A percentile compares a stretch with the other conserved stretches of the same genome.
Conservation (phyloP, 1,140 invertebrate genomes). For the Hycleus phaleratus region DNA sequence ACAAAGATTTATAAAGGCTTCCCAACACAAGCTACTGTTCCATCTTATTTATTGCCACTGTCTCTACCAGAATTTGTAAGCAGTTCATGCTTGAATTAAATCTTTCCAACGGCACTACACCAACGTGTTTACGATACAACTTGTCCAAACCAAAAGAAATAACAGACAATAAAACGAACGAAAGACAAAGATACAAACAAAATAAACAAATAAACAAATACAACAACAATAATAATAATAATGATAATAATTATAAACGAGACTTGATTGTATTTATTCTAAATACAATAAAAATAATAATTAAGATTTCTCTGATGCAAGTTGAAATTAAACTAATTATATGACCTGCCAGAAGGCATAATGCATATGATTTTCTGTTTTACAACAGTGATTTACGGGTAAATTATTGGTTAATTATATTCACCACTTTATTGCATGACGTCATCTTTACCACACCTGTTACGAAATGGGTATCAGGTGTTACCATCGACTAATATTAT, state of each 20-base stretch:
- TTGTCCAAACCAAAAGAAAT: too few species aligned
- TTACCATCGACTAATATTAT: constrained; percentile 6
- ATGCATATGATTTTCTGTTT: constrained; percentile 9
- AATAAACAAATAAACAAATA: too few species aligned
- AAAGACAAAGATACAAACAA: too few species aligned
- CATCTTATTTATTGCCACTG: constrained; percentile 8
- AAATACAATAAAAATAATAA: too few species aligned
- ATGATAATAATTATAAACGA: too few species aligned
- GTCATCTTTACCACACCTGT: constrained; percentile 12
- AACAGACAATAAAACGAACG: too few species aligned
- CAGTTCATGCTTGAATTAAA: neutral
- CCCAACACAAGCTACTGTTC: constrained; percentile 2
- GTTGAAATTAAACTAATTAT: too few species aligned
- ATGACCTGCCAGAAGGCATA: neutral
- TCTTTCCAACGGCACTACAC: too few species aligned
- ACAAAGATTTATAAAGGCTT: constrained; percentile 10
- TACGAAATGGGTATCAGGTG: constrained; percentile 12
- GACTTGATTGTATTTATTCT: too few species aligned
- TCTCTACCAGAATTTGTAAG: constrained; percentile 8
- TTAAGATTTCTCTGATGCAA: too few species aligned
- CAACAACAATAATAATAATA: too few species aligned
- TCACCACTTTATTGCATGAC: constrained; percentile 15
- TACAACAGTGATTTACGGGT: constrained; percentile 12
- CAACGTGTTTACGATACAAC: too few species aligned
- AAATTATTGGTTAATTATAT: constrained; percentile 14